phyloP scores from a whole-genome alignment of 2,113 vertebrate genomes.

The Nothobranchius furzeri region DNA sequence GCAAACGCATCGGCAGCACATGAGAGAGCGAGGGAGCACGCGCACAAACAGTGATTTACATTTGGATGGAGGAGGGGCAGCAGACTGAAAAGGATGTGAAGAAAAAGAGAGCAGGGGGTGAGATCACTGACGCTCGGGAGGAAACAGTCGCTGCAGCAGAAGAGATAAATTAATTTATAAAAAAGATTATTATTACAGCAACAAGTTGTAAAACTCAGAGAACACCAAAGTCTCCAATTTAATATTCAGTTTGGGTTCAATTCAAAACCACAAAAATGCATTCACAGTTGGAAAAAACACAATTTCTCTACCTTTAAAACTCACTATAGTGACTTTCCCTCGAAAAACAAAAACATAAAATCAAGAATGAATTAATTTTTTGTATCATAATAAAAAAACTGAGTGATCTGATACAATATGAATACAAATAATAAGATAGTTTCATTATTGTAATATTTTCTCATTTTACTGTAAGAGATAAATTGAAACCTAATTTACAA shows the following conservation, averaged over 20 bases:
- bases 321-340: too few species aligned
- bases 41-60: background rate
- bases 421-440: too few species aligned
- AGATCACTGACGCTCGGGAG: slow-evolving; percentile 1
- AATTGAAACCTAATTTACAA: too few species aligned
- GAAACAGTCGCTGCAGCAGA: background rate
- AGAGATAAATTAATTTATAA: background rate
- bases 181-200: background rate
- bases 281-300: too few species aligned
- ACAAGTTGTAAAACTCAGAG: background rate
- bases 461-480: too few species aligned
- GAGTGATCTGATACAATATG: too few species aligned
- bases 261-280: background rate
- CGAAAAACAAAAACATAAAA: too few species aligned
- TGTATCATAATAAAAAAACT: too few species aligned
- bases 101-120: slow-evolving; percentile 17
- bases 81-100: slow-evolving; percentile 21
- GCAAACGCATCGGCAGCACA: slow-evolving; percentile 41
- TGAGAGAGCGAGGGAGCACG: slow-evolving; percentile 2
- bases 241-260: background rate
- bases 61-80: slow-evolving; percentile 43
- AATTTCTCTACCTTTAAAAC: too few species aligned
- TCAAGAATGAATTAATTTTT: too few species aligned
- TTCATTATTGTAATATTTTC: too few species aligned
- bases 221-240: background rate